phyloP scores from a whole-genome alignment of 2,888 invertebrate species.

The Coronaproctus castanopsis region DNA sequence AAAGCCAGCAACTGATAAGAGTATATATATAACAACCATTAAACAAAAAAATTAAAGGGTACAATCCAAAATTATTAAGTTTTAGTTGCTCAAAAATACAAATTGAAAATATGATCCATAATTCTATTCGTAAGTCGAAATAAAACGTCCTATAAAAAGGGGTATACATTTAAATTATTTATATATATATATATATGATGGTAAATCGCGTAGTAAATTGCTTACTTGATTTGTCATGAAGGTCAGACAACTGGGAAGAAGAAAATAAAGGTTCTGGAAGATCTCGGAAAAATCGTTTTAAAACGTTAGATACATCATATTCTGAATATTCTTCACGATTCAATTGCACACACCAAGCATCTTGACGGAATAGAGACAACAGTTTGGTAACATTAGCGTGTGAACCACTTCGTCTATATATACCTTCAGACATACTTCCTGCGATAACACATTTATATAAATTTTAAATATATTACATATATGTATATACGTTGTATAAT shows the following conservation, averaged over 20 bases:
- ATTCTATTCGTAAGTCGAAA: not conserved
- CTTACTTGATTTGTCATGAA: too few relatives aligned
- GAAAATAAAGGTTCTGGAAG: conserved; percentile 62
- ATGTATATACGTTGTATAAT: too few relatives aligned
- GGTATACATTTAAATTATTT: too few relatives aligned
- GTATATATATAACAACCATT: too few relatives aligned
- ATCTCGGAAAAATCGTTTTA: conserved; percentile 77
- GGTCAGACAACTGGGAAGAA: too few relatives aligned
- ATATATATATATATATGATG: too few relatives aligned
- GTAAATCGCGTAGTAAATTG: too few relatives aligned
- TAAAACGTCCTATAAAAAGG: too few relatives aligned
- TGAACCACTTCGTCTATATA: conserved; percentile 67
- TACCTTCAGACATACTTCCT: conserved; percentile 69
- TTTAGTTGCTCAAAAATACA: not conserved
- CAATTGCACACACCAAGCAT: conserved; percentile 69
- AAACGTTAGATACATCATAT: conserved; percentile 69
- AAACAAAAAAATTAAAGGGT: conserved; percentile 5
- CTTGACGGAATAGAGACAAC: conserved; percentile 50
- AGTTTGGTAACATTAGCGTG: conserved; percentile 51
- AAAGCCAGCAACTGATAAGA: conserved; percentile 28
- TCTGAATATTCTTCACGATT: conserved; percentile 53
- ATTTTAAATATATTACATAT: too few relatives aligned
- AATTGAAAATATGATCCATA: not conserved
- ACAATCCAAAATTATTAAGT: not conserved
- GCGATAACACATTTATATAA: too few relatives aligned